Evolutionary conservation across 2,888 invertebrate genomes (phyloP), one percentile per base, ranked within the genome.

Genomic region (Dioctria linearis): DNA sequence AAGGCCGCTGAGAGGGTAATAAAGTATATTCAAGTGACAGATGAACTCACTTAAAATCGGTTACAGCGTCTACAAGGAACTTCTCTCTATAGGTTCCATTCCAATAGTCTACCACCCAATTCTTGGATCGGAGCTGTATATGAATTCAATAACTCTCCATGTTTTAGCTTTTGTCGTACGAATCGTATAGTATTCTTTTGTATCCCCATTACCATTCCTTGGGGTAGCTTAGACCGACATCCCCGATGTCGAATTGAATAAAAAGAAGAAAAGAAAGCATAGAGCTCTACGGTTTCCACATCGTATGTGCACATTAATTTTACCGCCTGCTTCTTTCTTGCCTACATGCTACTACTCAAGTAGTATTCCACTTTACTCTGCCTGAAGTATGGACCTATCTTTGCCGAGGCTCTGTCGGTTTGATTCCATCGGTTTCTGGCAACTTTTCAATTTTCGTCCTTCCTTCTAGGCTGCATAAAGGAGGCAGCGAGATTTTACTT

Each of bases 371-470:
- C 51, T 11, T 51, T 9, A 51, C 11, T 46, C 67, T 6, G 37
- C 37, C 13, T 25, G 25, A 25, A 25, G 25, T 25, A 25, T 25
- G 25, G 25, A 25, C 25, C 25, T 25, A 25, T 25, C 25, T 25
- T 25, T 25, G 25, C 46, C 8, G 43, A 67, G 9, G 3, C 11
- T 9, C 46, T 25, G 43, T 67, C 9, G 25, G 46, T 37, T 49
- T 37, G 46, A 67, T 25, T 49, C 25, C 25, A n/a, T 67, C 67
- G 11, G 46, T 46, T 67, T 13, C 25, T 67, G 67, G 67, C 67
- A 67, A 67, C 67, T 67, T 67, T 67, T 67, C 67, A 67, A 67
- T 67, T 67, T 67, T 67, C 67, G 67, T 69, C 37, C 49, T n/a
- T 42, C 42, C 42, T 13, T n/a, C n/a, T 11, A 5, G n/a, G 42